Base-by-base conservation (phyloP, 2,888 invertebrate genomes). In the Orthonychiurus folsomi region DNA sequence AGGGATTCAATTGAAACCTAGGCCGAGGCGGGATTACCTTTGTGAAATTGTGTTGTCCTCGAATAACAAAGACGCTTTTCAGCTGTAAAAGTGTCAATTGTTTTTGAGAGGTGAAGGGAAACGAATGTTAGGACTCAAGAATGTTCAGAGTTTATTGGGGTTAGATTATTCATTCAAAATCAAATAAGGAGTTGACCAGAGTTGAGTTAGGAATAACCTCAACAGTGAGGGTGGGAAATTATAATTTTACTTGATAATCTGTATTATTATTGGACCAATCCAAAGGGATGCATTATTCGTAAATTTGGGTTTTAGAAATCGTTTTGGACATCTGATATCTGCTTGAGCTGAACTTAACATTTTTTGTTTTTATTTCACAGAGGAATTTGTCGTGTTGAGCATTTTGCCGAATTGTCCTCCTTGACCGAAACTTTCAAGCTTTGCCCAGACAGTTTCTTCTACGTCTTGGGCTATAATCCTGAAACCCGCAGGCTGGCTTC, bases 391-490 rank as follows among this genome's bases (percentile, higher is more conserved):
- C 75, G 76, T 59, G 80, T 82, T 56, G 76, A 77, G 62, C 80
- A 81, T 73, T 81, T 78, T 73, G 76, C 77, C 66, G 81, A 81
- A 74, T 76, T 81, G 61, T 74, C 75, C 66, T 76, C 78, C 60
- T 78, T 76, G 53, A 75, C 76, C 63, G 76, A 76, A 62, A 63
- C 67, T 25, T 80, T 80, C 73, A 74, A 76, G 64, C 79, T 80
- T 18, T 73, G 73, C 61, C 76, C 77, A 59, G 80, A 81, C 75
- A 76, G 77, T 52, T 82, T 81, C 75, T 82, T 81, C 76, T 81
- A 79, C 75, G 78, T 81, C 61, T 76, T 81, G 68, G 78, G 78
- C 66, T 82, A 80, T 73, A 81, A 81, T 72, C 80, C 80, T 50
- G 81, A 81, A 74, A 81, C 80, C 64, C 77, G 80, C 74, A 73